Conservation (phyloP, 2,888 invertebrate species). For the Desoria tigrina region DNA sequence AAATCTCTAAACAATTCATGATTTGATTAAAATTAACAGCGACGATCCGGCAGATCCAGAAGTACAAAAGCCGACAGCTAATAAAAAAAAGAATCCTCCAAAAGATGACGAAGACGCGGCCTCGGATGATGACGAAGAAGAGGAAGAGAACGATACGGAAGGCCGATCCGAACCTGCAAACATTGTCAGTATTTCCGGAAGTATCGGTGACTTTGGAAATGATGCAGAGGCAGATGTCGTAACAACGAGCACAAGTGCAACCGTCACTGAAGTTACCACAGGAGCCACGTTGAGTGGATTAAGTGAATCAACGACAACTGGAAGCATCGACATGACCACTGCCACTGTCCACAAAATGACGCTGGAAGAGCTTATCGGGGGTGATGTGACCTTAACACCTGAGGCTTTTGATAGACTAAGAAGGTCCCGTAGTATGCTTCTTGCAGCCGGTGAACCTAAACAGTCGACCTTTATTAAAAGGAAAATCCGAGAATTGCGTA, state of each 20-base stretch:
- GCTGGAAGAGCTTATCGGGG: slow-evolving; percentile 38
- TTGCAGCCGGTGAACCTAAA: slow-evolving; percentile 5
- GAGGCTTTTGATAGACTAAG: slow-evolving; percentile 20
- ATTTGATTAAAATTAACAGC: slow-evolving; percentile 8
- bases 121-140: slow-evolving; percentile 27
- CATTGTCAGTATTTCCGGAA: slow-evolving; percentile 7
- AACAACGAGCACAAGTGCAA: slow-evolving; percentile 12
- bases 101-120: slow-evolving; percentile 3
- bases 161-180: not conserved
- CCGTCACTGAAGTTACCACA: slow-evolving; percentile 1
- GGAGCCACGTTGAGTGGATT: slow-evolving; percentile 3
- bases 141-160: slow-evolving; percentile 21
- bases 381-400: slow-evolving; percentile 27
- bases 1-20: too few relatives aligned
- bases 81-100: not conserved
- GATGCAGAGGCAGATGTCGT: not conserved
- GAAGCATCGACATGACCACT: slow-evolving; percentile 9
- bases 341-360: slow-evolving; percentile 23
- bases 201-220: not conserved
- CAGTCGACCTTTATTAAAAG: slow-evolving; percentile 23
- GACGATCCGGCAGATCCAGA: not conserved
- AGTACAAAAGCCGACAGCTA: not conserved
- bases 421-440: slow-evolving; percentile 11
- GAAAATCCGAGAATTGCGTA: slow-evolving; percentile 27
- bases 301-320: not conserved